Conservation (phyloP, 2,888 invertebrate genomes). For the Drosophila birchii region DNA sequence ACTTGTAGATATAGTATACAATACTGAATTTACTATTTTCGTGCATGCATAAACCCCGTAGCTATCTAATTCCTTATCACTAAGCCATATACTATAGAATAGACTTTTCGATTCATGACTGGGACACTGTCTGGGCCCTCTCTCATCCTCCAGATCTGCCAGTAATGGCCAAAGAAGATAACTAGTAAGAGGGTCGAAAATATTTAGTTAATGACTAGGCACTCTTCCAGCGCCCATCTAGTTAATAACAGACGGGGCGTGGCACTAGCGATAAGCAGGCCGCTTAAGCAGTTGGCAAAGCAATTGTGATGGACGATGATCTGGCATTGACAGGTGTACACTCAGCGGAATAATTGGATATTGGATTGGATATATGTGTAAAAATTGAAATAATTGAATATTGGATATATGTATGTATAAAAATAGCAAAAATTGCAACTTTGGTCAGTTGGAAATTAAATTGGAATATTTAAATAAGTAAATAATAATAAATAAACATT, state of each 20-base stretch:
- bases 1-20: too few relatives aligned
- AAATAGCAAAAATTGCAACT: neutral
- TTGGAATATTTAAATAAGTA: neutral
- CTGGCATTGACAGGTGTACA: slow-evolving; percentile 14
- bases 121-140: slow-evolving; percentile 7
- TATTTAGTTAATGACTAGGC: slow-evolving; percentile 61
- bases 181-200: slow-evolving; percentile 54
- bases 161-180: slow-evolving; percentile 22
- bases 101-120: slow-evolving; percentile 22
- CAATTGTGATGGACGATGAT: slow-evolving; percentile 28
- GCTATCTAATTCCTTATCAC: slow-evolving; percentile 8
- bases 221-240: slow-evolving; percentile 22
- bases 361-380: too few relatives aligned
- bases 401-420: too few relatives aligned
- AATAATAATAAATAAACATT: too few relatives aligned
- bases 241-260: slow-evolving; percentile 47
- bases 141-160: slow-evolving; percentile 17
- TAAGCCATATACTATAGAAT: slow-evolving; percentile 8
- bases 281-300: slow-evolving; percentile 9
- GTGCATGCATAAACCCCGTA: neutral
- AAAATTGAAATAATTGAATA: too few relatives aligned
- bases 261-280: slow-evolving; percentile 22
- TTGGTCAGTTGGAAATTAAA: neutral
- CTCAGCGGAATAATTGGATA: neutral
- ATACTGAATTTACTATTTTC: neutral